A percentile compares a stretch with the other conserved stretches of the same genome.
Evolutionary conservation across 2,888 invertebrate genomes (phyloP).

Genomic region (Dryomyza anilis): DNA sequence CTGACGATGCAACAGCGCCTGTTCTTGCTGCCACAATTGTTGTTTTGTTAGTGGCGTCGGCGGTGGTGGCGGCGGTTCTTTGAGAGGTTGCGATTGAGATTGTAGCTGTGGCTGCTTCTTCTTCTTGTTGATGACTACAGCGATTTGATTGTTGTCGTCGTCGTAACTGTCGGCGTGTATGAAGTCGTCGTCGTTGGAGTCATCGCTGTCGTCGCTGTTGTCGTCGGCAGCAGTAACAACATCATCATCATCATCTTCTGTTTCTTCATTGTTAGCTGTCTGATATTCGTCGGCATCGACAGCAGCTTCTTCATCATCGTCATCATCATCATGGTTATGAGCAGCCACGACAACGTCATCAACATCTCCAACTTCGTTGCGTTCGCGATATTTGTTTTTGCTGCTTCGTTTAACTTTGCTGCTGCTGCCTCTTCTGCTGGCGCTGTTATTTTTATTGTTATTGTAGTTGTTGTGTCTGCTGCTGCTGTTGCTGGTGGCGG

Average conservation of each 20-base stretch:
- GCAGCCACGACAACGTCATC: conserved; percentile 6
- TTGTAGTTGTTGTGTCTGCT: neutral
- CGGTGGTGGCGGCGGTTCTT: conserved; percentile 16
- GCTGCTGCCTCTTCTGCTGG: no score
- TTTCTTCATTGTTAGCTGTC: neutral
- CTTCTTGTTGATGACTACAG: conserved; percentile 14
- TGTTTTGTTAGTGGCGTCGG: conserved; percentile 8
- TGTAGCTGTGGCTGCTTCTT: neutral
- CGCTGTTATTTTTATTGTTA: no score
- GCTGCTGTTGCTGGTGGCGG: neutral
- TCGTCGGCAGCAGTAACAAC: neutral
- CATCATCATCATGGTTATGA: neutral
- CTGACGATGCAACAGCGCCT: neutral
- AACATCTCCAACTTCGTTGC: conserved; percentile 13
- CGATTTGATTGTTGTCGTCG: no score
- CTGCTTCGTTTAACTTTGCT: conserved; percentile 33
- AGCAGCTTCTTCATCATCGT: neutral
- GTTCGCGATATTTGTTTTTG: conserved; percentile 18
- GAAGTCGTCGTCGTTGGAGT: no score
- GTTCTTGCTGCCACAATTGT: neutral
- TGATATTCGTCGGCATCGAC: neutral
- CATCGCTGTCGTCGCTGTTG: neutral
- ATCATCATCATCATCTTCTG: neutral
- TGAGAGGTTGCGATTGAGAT: no score
- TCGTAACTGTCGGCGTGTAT: no score